phyloP scores from a whole-genome alignment of 2,113 vertebrate genomes.

The Nettapus auritus region DNA sequence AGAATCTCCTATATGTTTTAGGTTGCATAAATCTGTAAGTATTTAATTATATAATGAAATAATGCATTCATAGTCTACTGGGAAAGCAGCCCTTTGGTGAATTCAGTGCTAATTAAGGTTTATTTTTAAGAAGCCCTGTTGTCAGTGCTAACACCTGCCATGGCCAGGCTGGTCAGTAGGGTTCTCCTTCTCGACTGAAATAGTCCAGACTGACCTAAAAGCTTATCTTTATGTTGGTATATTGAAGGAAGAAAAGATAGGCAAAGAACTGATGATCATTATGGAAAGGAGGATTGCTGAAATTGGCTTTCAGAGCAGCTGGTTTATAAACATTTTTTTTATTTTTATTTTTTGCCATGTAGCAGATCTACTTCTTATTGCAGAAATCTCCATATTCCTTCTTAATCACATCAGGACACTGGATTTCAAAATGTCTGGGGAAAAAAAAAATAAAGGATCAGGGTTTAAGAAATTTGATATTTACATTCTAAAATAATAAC shows the following conservation, averaged over 20 bases:
- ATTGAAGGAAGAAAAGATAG: not conserved
- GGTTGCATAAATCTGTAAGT: not conserved
- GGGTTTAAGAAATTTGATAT: not conserved
- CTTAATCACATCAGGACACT: not conserved
- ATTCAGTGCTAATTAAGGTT: not conserved
- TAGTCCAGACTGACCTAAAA: not conserved
- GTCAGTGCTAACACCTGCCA: not conserved
- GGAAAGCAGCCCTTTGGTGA: not conserved
- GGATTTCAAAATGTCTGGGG: not conserved
- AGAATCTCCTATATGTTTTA: not conserved
- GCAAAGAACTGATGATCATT: fast-evolving
- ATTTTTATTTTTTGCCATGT: not conserved
- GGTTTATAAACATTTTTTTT: not conserved
- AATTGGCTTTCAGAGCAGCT: not conserved
- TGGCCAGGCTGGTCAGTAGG: not conserved
- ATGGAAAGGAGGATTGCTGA: not conserved
- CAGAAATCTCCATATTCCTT: not conserved
- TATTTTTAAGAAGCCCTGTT: not conserved
- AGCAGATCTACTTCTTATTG: not conserved
- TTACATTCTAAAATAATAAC: not conserved
- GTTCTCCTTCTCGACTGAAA: not conserved
- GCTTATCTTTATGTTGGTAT: not conserved
- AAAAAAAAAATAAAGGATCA: not conserved
- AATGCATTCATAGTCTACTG: not conserved
- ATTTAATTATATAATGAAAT: not conserved